Conservation (phyloP, 2,113 vertebrate genomes). For the Forbesichthys agassizii region DNA sequence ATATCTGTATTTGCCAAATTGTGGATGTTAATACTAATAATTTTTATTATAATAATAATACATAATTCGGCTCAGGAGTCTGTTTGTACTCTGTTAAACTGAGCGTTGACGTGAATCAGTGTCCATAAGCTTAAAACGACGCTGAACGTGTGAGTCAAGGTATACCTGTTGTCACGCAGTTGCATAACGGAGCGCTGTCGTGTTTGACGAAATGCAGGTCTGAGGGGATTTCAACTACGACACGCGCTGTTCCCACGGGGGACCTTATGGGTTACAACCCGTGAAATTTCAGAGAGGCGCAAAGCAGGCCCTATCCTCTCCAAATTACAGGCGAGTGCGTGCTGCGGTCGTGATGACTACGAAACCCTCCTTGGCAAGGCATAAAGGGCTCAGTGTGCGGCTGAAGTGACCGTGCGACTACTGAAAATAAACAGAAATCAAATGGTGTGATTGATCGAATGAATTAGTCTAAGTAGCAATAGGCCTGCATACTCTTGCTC, state of each 20-base stretch:
- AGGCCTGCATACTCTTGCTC: not conserved
- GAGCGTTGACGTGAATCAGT: constrained; percentile 50
- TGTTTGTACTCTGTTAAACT: constrained; percentile 46
- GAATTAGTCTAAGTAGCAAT: constrained; percentile 63
- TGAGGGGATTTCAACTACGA: constrained; percentile 54
- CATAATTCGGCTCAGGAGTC: constrained; percentile 41
- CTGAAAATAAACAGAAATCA: constrained; percentile 77
- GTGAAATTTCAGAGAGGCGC: constrained; percentile 67
- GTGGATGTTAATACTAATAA: constrained; percentile 9
- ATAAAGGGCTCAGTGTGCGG: constrained; percentile 68
- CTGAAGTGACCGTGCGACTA: constrained; percentile 63
- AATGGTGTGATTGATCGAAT: constrained; percentile 72
- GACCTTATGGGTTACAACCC: constrained; percentile 60
- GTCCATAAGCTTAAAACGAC: not conserved
- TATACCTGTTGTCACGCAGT: constrained; percentile 15
- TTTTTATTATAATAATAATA: not conserved
- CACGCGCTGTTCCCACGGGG: constrained; percentile 18
- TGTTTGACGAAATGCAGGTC: constrained; percentile 73
- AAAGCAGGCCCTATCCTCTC: constrained; percentile 53
- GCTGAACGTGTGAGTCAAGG: constrained; percentile 32
- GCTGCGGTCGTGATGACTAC: constrained; percentile 35
- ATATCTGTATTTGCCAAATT: constrained; percentile 23
- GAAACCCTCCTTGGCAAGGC: constrained; percentile 52
- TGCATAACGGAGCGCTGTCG: constrained; percentile 38
- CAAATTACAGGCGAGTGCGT: constrained; percentile 51